phyloP scores from a whole-genome alignment of 2,797 vertebrate genomes.

The Telmatherina bonti region DNA sequence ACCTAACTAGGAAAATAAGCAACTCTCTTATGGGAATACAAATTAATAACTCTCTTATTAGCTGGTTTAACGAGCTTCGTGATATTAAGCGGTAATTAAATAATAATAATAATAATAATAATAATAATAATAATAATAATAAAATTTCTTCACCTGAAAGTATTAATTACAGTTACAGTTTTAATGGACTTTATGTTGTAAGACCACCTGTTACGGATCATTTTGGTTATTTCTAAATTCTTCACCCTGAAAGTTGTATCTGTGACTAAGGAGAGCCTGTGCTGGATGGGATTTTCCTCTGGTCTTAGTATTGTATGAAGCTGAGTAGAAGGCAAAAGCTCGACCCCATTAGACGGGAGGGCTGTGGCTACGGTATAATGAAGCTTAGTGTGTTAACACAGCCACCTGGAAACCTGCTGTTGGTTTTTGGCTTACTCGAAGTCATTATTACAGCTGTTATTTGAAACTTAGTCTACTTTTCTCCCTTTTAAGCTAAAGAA shows the following conservation, averaged over 20 bases:
- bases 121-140: no score
- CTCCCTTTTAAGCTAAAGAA: neutral
- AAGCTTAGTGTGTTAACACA: constrained; percentile 11
- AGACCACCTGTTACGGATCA: no score
- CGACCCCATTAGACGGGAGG: constrained; percentile 18
- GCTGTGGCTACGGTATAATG: constrained; percentile 24
- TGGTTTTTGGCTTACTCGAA: neutral
- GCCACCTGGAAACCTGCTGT: constrained; percentile 29
- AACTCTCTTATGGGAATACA: no score
- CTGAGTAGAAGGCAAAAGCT: constrained; percentile 13
- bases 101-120: no score
- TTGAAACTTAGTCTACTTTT: neutral
- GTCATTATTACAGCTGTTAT: neutral
- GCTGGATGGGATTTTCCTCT: neutral
- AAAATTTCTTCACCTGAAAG: neutral
- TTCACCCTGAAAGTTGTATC: neutral
- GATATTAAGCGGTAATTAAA: neutral
- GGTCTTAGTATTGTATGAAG: constrained; percentile 5
- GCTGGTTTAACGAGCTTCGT: neutral
- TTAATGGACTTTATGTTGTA: neutral
- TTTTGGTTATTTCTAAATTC: neutral
- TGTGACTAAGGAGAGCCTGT: neutral
- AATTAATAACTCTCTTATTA: no score
- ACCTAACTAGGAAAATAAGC: neutral
- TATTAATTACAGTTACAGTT: neutral